Base-by-base conservation (phyloP, 2,113 vertebrate genomes). In the Petromus typicus region DNA sequence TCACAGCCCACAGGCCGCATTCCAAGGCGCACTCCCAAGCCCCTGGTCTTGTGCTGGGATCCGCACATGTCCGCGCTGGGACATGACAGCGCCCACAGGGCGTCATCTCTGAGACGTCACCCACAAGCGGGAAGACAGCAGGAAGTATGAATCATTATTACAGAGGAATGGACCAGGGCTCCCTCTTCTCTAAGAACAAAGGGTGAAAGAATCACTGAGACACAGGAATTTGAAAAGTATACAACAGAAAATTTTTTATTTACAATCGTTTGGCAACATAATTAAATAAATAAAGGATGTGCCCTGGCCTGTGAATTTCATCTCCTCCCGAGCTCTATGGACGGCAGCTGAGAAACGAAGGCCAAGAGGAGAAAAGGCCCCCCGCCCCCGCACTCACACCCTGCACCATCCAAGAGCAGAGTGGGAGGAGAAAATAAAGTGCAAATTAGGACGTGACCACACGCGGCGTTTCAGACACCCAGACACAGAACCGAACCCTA, bases 211-310 rank as follows among this genome's bases (percentile, higher is more conserved):
- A 96, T 94, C 40, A 96, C 94, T 91, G 25, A 32, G 97, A 95
- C 18, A 11, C 92, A 43, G 64, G 95, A 79, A 30, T 95, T 79
- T 96, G 95, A 88, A 97, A 96, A 97, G 98, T 98, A 98, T 97
- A 97, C 97, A 98, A 98, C 97, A 98, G 97, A 98, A 97, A 95
- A 96, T 90, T 84, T 59, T 98, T 98, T 98, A 98, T 99, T 98
- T 98, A 98, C 98, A 98, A 87, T 98, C 97, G 91, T 92, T 1
- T 98, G 98, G 98, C 96, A 98, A 98, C 97, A 97, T 98, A 98
- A 97, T 97, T 96, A 95, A 98, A 99, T 98, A 99, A 98, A 98
- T 98, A 98, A 98, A 97, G 98, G 95, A 81, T 93, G 96, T 93
- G 97, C 96, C 97, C 95, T 96, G 96, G 97, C 97, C 95, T 86